phyloP scores from a whole-genome alignment of 2,113 vertebrate species.

The Caretta caretta region DNA sequence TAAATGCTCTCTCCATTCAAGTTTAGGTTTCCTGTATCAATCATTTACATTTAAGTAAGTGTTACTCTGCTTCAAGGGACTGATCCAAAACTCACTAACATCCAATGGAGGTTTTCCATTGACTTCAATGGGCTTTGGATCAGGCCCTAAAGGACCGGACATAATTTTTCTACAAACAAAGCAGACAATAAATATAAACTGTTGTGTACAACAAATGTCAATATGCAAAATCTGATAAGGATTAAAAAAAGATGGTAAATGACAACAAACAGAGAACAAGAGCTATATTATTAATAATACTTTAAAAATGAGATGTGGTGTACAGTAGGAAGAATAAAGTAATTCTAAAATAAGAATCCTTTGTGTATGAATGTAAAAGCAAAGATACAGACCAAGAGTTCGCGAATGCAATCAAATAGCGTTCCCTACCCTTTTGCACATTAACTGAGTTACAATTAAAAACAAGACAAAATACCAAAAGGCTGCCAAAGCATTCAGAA shows the following conservation, averaged over 20 bases:
- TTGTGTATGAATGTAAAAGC: conserved; percentile 20
- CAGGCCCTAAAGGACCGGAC: not conserved
- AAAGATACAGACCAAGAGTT: conserved; percentile 21
- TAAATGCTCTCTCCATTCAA: not conserved
- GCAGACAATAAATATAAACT: conserved; percentile 10
- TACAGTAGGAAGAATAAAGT: conserved; percentile 23
- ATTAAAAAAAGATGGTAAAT: conserved; percentile 15
- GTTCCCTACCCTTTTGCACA: not conserved
- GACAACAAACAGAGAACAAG: not conserved
- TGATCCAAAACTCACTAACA: not conserved
- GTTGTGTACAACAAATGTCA: conserved; percentile 29
- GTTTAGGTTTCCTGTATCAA: conserved; percentile 31
- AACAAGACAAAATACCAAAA: not conserved
- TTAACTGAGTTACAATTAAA: conserved; percentile 11
- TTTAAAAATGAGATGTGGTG: not conserved
- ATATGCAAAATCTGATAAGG: not conserved
- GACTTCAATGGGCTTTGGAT: not conserved
- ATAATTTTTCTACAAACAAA: conserved; percentile 9
- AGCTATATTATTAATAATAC: not conserved
- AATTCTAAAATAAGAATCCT: not conserved
- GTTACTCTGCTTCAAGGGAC: not conserved
- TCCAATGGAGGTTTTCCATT: conserved; percentile 35
- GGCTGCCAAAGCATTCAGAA: not conserved
- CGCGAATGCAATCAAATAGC: not conserved
- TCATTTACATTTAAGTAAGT: conserved; percentile 30